Percentiles rank a stretch among this genome's conserved stretches.
Evolutionary conservation across 2,797 vertebrate species (phyloP).

Genomic region (Tragelaphus eurycerus): DNA sequence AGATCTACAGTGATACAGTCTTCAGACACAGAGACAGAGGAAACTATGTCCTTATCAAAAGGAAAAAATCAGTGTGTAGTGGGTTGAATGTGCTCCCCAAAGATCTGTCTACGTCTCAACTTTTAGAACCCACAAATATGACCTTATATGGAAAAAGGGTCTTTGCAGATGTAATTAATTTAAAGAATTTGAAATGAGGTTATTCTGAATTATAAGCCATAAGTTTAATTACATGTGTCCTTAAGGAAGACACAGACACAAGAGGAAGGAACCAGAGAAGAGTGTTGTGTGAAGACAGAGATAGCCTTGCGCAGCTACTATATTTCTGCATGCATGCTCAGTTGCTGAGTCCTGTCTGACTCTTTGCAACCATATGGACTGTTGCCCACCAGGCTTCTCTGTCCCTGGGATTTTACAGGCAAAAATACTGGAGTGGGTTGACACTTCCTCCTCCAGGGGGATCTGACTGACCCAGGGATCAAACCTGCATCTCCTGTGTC

Average conservation of each 20-base stretch:
- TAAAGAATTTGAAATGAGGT: background rate
- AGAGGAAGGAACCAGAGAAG: background rate
- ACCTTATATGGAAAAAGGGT: background rate
- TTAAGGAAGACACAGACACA: background rate
- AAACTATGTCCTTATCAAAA: background rate
- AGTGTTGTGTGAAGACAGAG: background rate
- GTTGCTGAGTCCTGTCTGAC: background rate
- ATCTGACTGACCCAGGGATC: background rate
- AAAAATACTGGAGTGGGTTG: background rate
- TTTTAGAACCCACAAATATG: background rate
- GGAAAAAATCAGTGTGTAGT: background rate
- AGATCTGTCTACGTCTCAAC: background rate
- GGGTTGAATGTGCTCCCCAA: background rate
- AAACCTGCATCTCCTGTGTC: background rate
- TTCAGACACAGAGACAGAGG: background rate
- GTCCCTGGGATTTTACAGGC: background rate
- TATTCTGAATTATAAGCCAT: background rate
- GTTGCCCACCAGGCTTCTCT: background rate
- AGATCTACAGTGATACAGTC: background rate
- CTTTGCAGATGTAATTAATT: background rate
- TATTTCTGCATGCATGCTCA: background rate
- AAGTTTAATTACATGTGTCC: background rate
- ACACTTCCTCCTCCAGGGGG: background rate
- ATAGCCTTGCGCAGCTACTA: background rate
- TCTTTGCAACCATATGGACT: background rate